phyloP scores from a whole-genome alignment of 2,888 invertebrate genomes.

The Ichneumon xanthorius region DNA sequence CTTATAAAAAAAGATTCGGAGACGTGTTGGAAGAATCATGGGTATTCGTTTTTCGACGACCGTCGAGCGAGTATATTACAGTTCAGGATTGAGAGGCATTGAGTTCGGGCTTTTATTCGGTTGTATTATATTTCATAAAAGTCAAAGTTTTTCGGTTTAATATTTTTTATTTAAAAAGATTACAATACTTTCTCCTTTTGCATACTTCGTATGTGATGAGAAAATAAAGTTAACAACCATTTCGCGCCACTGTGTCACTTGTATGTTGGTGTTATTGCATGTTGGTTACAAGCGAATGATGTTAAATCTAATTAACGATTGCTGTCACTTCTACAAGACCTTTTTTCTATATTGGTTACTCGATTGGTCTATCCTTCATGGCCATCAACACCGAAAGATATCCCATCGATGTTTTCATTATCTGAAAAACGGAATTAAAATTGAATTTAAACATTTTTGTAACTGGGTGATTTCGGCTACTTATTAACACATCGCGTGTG shows the following conservation, averaged over 20 bases:
- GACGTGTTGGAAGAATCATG: neutral
- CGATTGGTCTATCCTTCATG: constrained; percentile 53
- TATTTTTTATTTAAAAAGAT: neutral
- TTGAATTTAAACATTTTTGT: neutral
- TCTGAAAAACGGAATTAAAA: neutral
- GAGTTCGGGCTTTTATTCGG: neutral
- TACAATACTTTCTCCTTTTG: neutral
- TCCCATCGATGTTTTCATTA: constrained; percentile 45
- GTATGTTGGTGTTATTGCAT: neutral
- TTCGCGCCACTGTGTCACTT: neutral
- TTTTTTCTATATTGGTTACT: neutral
- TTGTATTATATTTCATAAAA: neutral
- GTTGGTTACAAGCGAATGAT: neutral
- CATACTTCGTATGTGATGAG: neutral
- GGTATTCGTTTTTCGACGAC: constrained; percentile 7
- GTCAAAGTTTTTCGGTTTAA: neutral
- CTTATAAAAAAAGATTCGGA: constrained; percentile 13
- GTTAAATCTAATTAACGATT: constrained; percentile 1
- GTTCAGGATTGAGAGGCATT: neutral
- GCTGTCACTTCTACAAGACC: neutral
- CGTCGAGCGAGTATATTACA: neutral
- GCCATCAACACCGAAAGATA: constrained; percentile 68
- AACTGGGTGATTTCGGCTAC: neutral
- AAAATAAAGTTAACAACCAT: neutral
- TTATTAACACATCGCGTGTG: neutral